Evolutionary conservation across 2,113 vertebrate genomes (phyloP), one percentile per base, ranked within the genome.

Genomic region (Cricetomys ansorgei): DNA sequence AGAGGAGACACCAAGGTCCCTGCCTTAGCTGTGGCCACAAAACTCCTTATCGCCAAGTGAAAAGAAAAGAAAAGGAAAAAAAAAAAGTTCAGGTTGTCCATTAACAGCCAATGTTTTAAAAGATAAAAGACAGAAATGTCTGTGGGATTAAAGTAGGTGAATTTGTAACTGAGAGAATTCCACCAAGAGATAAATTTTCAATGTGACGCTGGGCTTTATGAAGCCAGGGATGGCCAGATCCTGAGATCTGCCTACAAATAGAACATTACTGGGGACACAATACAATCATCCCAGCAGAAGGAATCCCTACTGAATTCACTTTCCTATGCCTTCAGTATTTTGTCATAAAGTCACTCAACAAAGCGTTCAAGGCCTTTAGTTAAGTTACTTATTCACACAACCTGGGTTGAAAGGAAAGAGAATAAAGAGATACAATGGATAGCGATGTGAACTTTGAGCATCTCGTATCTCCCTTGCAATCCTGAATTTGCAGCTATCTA

Each of bases 81-180:
- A 75, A 73, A 76, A 86, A 88, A 95, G 23, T 55, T 27, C 40
- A 27, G 45, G 76, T 73, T 94, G 89, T 89, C 84, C 73, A 95
- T 89, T 95, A 87, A 76, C 45, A 43, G 40, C 7, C 4, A 23
- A 29, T 43, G 4, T 79, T 89, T 92, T 13, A 57, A 73, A 45
- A 92, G 75, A 40, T 53, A 73, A 91, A 92, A 12, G 29, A 21
- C 53, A 81, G 92, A 88, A n/a, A 48, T 29, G 21, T 29, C 31
- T n/a, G 50, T 31, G 64, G 55, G 37, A 31, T 94, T 89, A 84
- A 81, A 53, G 67, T 15, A 65, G 59, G 6, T 70, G 64, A 69
- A 80, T 90, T 23, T 92, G 85, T 88, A 83, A 79, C 40, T 67
- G 31, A 79, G 64, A 64, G 65, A 75, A 50, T 81, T 34, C 57